phyloP scores from a whole-genome alignment of 1,140 invertebrate species.

The Drosophila arizonae region DNA sequence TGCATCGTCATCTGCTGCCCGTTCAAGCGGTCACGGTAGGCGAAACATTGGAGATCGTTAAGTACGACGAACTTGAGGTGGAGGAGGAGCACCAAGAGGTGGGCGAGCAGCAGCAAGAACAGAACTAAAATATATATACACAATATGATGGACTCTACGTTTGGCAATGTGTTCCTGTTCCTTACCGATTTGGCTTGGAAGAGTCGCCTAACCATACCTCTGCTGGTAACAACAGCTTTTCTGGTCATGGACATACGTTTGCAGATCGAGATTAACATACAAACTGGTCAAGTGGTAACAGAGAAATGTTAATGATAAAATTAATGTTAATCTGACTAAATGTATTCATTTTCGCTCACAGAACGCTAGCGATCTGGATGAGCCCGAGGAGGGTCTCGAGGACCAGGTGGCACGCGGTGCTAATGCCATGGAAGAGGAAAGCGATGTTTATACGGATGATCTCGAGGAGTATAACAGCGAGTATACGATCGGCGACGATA shows the following conservation, averaged over 20 bases:
- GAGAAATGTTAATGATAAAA: not conserved
- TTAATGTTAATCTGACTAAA: not conserved
- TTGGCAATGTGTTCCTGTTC: conserved; percentile 83
- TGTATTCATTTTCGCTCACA: conserved; percentile 3
- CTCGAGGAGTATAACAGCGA: conserved; percentile 68
- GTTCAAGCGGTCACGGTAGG: conserved; percentile 83
- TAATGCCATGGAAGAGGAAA: conserved; percentile 56
- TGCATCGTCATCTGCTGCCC: conserved; percentile 83
- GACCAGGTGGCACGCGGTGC: conserved; percentile 27
- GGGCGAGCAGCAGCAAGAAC: conserved; percentile 6
- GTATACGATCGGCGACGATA: conserved; percentile 64
- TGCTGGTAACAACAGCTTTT: conserved; percentile 83
- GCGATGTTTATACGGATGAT: conserved; percentile 62
- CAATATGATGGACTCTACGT: conserved; percentile 66
- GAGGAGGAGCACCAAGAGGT: conserved; percentile 17
- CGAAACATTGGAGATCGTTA: conserved; percentile 83
- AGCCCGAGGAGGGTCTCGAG: conserved; percentile 44
- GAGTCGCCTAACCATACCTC: conserved; percentile 83
- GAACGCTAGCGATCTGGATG: conserved; percentile 72
- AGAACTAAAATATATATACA: conserved; percentile 21
- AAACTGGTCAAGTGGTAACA: conserved; percentile 78
- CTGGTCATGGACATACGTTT: conserved; percentile 84
- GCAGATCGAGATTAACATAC: conserved; percentile 84
- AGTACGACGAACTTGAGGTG: conserved; percentile 83
- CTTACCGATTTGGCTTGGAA: conserved; percentile 84